Base-by-base conservation (phyloP, 2,113 vertebrate species). In the Tenebrosternarchus preto region DNA sequence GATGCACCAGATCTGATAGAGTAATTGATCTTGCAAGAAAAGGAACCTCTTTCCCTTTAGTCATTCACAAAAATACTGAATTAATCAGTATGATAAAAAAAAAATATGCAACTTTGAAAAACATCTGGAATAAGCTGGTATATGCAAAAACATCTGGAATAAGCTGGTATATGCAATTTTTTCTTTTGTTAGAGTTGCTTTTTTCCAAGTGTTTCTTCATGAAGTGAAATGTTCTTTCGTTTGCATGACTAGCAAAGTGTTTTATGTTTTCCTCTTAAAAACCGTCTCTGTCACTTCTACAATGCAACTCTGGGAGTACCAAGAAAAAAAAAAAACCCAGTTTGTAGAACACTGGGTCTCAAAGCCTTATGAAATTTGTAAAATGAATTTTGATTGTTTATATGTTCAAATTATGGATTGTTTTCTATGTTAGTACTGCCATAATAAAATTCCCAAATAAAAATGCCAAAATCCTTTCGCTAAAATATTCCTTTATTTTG, bases 381-480 rank as follows among this genome's bases (percentile, higher is more conserved):
- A 92, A 94, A 94, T 95, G 91, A 93, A 93, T 94, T 96, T 94
- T 95, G 94, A 94, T 92, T 91, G 92, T 98, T 98, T 98, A 91
- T 97, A 92, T 98, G 95, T 99, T 93, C 91, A 93, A 88, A 89
- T 80, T 67, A 89, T 90, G 92, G 90, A 93, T 95, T 96, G 96
- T 97, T 98, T 97, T 97, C 92, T 98, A 97, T 97, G 95, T 96
- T 95, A 94, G 93, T 95, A 96, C 92, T 94, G 93, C 95, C 93
- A 95, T 93, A 96, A 94, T 92, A 93, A 95, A 94, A 94, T 91
- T 94, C 95, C 93, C 92, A 20, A 85, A 92, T 78, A 80, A 88
- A 76, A 64, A 81, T 27, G 86, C 92, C 78, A 87, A 78, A 63
- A 59, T 78, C 20, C 84, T 91, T 66, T 61, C 70, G 4, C 43